Conservation (phyloP, 2,888 invertebrate genomes). For the Cephus pulcher region DNA sequence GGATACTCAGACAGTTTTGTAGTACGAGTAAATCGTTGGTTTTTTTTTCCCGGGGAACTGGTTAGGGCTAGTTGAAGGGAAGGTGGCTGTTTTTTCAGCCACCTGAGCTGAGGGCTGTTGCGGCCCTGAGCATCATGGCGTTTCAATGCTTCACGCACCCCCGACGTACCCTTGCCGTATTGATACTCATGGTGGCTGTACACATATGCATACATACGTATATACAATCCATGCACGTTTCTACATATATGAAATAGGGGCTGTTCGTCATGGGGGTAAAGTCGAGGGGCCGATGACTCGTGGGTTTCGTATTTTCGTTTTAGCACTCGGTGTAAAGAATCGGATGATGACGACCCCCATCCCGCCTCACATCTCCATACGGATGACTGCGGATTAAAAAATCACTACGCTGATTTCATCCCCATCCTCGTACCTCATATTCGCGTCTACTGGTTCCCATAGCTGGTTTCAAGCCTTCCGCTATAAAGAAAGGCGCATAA, state of each 20-base stretch:
- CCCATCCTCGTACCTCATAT: not conserved
- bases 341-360: slow-evolving; percentile 18
- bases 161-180: no score
- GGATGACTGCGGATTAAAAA: slow-evolving; percentile 17
- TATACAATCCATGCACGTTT: not conserved
- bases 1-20: no score
- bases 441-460: not conserved
- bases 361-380: not conserved
- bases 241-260: not conserved
- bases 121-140: no score
- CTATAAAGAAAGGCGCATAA: not conserved
- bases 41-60: no score
- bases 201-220: not conserved
- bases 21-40: no score
- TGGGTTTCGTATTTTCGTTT: slow-evolving; percentile 12
- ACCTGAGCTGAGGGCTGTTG: no score
- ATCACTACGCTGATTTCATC: slow-evolving; percentile 10
- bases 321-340: slow-evolving; percentile 17
- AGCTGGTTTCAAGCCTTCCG: not conserved
- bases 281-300: not conserved
- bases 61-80: no score
- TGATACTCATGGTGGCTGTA: no score
- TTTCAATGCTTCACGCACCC: no score
- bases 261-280: not conserved
- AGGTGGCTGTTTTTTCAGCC: no score